phyloP scores from a whole-genome alignment of 2,888 invertebrate genomes.

The Mythimna loreyi region DNA sequence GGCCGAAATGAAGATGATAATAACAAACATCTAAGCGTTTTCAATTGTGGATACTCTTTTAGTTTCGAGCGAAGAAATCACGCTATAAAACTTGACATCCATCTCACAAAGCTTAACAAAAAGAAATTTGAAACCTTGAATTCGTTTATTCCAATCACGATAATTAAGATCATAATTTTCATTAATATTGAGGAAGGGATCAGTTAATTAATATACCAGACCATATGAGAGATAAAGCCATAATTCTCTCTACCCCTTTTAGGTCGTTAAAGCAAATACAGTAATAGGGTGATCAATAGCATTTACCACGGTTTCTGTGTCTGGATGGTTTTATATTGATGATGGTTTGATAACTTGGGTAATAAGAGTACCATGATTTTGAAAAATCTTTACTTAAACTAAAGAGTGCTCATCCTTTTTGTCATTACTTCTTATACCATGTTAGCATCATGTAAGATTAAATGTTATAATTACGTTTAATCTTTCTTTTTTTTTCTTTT shows the following conservation, averaged over 20 bases:
- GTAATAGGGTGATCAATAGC: conserved; percentile 27
- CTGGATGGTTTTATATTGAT: not conserved
- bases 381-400: too few relatives aligned
- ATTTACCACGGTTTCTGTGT: not conserved
- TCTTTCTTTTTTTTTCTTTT: not conserved
- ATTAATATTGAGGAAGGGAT: not conserved
- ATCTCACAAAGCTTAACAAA: not conserved
- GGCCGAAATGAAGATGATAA: too few relatives aligned
- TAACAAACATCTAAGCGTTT: not conserved
- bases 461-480: too few relatives aligned
- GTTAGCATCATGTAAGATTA: not conserved
- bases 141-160: too few relatives aligned
- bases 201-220: conserved; percentile 21
- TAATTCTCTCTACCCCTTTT: conserved; percentile 23
- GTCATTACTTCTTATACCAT: not conserved
- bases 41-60: not conserved
- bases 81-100: too few relatives aligned
- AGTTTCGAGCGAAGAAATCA: too few relatives aligned
- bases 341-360: not conserved
- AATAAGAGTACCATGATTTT: not conserved
- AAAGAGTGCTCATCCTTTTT: not conserved
- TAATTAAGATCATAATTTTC: too few relatives aligned
- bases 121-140: too few relatives aligned
- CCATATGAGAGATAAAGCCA: conserved; percentile 21
- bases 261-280: conserved; percentile 11